Conservation (phyloP, 2,888 invertebrate species). For the Mythimna pallens region DNA sequence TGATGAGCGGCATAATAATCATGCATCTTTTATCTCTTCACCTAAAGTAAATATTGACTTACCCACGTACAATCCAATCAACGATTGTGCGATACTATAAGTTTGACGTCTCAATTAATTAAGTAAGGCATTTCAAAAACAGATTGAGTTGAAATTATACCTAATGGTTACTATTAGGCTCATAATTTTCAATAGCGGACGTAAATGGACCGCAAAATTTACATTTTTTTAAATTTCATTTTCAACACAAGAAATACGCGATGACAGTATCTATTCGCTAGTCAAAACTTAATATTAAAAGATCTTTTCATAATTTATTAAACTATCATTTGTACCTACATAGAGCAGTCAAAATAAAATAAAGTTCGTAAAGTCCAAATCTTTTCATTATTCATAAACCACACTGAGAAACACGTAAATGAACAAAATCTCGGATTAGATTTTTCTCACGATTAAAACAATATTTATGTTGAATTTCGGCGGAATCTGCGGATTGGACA, state of each 20-base stretch:
- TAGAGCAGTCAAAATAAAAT: conserved; percentile 27
- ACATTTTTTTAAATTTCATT: neutral
- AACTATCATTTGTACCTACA: neutral
- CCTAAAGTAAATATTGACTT: neutral
- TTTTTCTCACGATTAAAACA: conserved; percentile 45
- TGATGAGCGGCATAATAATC: neutral
- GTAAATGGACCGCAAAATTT: neutral
- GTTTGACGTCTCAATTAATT: neutral
- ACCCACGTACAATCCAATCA: neutral
- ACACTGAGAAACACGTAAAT: conserved; percentile 12
- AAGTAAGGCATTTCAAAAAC: neutral
- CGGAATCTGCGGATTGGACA: conserved; percentile 40
- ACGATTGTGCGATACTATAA: neutral
- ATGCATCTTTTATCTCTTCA: neutral
- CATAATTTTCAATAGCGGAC: neutral
- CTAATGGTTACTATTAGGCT: neutral
- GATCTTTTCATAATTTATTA: neutral
- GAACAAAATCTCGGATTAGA: conserved; percentile 12
- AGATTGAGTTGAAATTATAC: neutral
- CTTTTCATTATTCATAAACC: conserved; percentile 8
- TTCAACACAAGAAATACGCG: neutral
- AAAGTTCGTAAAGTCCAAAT: conserved; percentile 18
- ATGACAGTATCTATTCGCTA: neutral
- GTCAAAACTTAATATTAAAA: neutral
- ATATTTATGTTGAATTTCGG: conserved; percentile 58